phyloP scores from a whole-genome alignment of 2,888 invertebrate genomes.

The Agonopterix subpropinquella region DNA sequence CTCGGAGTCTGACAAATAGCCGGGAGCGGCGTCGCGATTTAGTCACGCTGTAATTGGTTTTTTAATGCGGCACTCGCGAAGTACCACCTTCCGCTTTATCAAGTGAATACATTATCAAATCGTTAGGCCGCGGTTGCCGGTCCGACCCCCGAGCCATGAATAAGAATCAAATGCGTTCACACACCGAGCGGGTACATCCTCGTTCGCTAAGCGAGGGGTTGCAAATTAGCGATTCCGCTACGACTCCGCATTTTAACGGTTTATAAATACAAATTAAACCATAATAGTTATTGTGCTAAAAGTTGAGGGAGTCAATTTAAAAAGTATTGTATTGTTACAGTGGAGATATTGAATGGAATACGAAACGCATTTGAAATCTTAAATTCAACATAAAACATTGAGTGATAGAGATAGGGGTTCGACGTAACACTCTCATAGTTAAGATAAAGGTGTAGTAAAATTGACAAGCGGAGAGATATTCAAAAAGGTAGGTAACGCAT shows the following conservation, averaged over 20 bases:
- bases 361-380: slow-evolving; percentile 6
- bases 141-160: slow-evolving; percentile 55
- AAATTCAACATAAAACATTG: slow-evolving; percentile 21
- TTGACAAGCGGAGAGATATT: slow-evolving; percentile 48
- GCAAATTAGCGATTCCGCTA: slow-evolving; percentile 61
- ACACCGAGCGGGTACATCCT: slow-evolving; percentile 14
- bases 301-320: not conserved
- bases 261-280: slow-evolving; percentile 63
- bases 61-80: slow-evolving; percentile 70
- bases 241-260: slow-evolving; percentile 54
- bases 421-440: slow-evolving; percentile 31
- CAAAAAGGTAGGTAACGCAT: slow-evolving; percentile 31
- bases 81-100: slow-evolving; percentile 73
- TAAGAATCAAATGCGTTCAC: slow-evolving; percentile 67
- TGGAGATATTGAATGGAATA: too few species aligned
- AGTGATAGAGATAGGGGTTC: slow-evolving; percentile 34
- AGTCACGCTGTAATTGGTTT: slow-evolving; percentile 74
- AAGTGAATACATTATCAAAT: slow-evolving; percentile 76
- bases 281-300: slow-evolving; percentile 38
- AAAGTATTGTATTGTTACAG: not conserved
- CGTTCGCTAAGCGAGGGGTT: slow-evolving; percentile 30
- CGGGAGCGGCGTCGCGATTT: slow-evolving; percentile 64
- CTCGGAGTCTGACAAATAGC: slow-evolving; percentile 72
- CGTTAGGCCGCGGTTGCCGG: slow-evolving; percentile 57
- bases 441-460: slow-evolving; percentile 44